Conservation (phyloP, 1,140 invertebrate genomes). For the Drosophila burlai region DNA sequence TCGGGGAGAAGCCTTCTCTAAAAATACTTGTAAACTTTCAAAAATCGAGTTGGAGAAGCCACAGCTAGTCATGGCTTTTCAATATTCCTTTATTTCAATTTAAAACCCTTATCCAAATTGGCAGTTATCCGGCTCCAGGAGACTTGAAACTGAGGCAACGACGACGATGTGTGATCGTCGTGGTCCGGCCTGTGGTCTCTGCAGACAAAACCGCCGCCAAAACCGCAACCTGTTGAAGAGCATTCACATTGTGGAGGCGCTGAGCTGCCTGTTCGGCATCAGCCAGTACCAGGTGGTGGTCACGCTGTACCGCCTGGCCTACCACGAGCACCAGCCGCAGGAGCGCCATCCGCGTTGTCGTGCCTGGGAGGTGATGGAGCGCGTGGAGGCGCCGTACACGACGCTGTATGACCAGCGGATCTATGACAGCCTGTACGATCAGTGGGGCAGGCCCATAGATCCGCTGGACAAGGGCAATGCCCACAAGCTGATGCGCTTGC, state of each 20-base stretch:
- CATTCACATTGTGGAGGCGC: slow-evolving; percentile 53
- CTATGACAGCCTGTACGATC: slow-evolving; percentile 71
- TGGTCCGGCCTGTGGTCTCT: neutral
- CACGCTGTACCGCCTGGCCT: slow-evolving; percentile 46
- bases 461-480: slow-evolving; percentile 48
- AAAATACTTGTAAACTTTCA: no score
- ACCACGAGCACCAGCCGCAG: slow-evolving; percentile 28
- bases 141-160: neutral
- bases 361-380: slow-evolving; percentile 57
- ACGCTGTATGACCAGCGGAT: slow-evolving; percentile 60
- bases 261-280: slow-evolving; percentile 47
- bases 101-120: neutral
- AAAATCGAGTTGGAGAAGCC: neutral
- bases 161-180: neutral
- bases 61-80: neutral
- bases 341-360: slow-evolving; percentile 21
- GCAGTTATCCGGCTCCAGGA: neutral
- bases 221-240: slow-evolving; percentile 34
- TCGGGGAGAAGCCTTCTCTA: no score
- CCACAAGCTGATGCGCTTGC: slow-evolving; percentile 54
- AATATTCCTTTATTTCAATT: neutral
- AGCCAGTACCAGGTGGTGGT: slow-evolving; percentile 31
- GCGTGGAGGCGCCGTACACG: slow-evolving; percentile 55
- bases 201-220: neutral
- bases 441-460: slow-evolving; percentile 52